Evolutionary conservation across 2,888 invertebrate species (phyloP), one percentile per base, ranked within the genome.

Genomic region (Ennomos fuscantarius): DNA sequence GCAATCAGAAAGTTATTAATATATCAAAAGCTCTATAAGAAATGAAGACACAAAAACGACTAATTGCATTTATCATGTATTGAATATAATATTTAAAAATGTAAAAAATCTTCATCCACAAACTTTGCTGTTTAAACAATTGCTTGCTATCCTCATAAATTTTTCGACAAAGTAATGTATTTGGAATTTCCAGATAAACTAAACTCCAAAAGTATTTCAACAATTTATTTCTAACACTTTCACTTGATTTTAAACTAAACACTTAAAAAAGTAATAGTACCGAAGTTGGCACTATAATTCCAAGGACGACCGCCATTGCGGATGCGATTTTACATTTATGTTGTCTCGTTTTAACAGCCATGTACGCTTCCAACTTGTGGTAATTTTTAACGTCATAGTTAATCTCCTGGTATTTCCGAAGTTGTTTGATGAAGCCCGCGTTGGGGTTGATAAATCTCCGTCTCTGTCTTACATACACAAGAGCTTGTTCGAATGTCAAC

Each of bases 361-460:
- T 74, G 37, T 75, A 91, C 0, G 90, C 90, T 57, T 86, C 88
- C 11, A 90, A 76, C 44, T 86, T 75, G 2, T 84, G 79, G 9
- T 85, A 76, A 0, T 84, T 81, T 10, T 75, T 84, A 2, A 91
- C 84, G 41, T 89, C 84, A 52, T 90, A 92, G 43, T 84, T 81
- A 56, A 85, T 41, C 13, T 78, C 67, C 33, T 87, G 76, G 58
- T 87, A 92, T 81, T 98, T 97, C 69, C 96, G 92, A 69, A 99
- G 92, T 87, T 99, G 99, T n/a, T 95, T 96, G 94, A 98, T 96
- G 89, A 99, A 99, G 82, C 98, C 98, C 60, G 98, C 93, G 87
- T 99, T 99, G 1, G 99, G 99, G 56, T 98, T 98, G 76, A 99
- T 98, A 81, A 98, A 98, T 60, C 95, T 94, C 48, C 99, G 93